Evolutionary conservation across 2,113 vertebrate species (phyloP).

Genomic region (Neofelis nebulosa): DNA sequence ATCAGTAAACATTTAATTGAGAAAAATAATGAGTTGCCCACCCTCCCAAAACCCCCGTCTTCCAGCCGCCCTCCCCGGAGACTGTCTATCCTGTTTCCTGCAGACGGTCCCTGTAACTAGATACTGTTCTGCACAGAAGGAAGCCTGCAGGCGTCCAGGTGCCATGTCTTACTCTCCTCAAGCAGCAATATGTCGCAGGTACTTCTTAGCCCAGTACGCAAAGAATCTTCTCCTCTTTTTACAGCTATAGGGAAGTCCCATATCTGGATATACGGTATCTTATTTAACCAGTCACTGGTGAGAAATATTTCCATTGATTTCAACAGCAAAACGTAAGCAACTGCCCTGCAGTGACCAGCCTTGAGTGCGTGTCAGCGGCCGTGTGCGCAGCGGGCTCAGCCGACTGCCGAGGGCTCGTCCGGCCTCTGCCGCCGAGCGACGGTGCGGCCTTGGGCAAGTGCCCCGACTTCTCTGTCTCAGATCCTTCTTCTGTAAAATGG

Average conservation of each 20-base stretch:
- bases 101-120: rapidly evolving
- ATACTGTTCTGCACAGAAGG: neutral
- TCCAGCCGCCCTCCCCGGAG: neutral
- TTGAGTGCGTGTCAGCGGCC: neutral
- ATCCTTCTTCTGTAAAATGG: neutral
- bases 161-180: neutral
- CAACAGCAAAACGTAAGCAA: neutral
- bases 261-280: neutral
- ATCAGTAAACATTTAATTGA: too few relatives aligned
- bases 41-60: neutral
- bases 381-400: rapidly evolving
- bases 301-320: neutral
- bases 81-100: neutral
- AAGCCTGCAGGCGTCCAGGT: rapidly evolving
- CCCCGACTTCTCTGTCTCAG: neutral
- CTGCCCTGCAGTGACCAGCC: neutral
- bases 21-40: too few relatives aligned
- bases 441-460: neutral
- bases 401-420: rapidly evolving
- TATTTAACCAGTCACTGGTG: neutral
- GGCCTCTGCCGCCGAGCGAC: neutral
- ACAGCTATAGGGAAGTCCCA: neutral
- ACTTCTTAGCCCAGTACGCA: neutral
- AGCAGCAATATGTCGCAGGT: rapidly evolving
- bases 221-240: neutral